Conservation (phyloP, 2,113 vertebrate genomes). For the Myrmecophaga tridactyla region DNA sequence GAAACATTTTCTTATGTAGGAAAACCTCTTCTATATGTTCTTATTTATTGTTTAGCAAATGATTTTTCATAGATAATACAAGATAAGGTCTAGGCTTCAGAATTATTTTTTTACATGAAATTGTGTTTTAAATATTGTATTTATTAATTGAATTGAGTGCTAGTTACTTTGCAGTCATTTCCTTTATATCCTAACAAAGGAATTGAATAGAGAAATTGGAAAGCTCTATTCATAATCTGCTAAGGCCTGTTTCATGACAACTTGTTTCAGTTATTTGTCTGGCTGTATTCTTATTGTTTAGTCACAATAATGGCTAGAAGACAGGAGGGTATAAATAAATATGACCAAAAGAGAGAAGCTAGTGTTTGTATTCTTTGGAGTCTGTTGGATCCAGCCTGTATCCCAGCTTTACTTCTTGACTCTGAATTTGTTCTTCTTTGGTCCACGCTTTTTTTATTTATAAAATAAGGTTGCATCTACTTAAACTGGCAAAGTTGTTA, state of each 20-base stretch:
- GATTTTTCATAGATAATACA: slow-evolving; percentile 2
- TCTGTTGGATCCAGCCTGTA: slow-evolving; percentile 29
- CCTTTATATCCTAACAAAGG: slow-evolving; percentile 68
- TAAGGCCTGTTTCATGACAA: slow-evolving; percentile 57
- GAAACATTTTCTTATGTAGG: slow-evolving; percentile 36
- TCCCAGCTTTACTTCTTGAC: slow-evolving; percentile 50
- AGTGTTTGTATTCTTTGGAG: slow-evolving; percentile 44
- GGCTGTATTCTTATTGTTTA: slow-evolving; percentile 74
- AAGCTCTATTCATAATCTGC: slow-evolving; percentile 69
- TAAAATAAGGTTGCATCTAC: background rate
- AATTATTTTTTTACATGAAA: slow-evolving; percentile 48
- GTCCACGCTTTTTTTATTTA: slow-evolving; percentile 41
- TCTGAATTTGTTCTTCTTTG: slow-evolving; percentile 43
- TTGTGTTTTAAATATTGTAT: slow-evolving; percentile 47
- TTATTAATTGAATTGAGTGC: slow-evolving; percentile 39
- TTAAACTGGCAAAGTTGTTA: background rate
- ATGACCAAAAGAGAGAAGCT: slow-evolving; percentile 59
- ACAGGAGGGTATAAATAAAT: slow-evolving; percentile 63
- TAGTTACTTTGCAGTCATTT: slow-evolving; percentile 67
- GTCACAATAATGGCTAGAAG: slow-evolving; percentile 69
- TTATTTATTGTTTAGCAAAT: slow-evolving; percentile 17
- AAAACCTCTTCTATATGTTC: slow-evolving; percentile 32
- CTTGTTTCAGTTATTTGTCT: slow-evolving; percentile 75
- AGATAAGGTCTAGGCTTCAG: slow-evolving; percentile 46
- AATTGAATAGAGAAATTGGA: slow-evolving; percentile 60